Evolutionary conservation across 2,113 vertebrate genomes (phyloP).

Genomic region (Megaleporinus macrocephalus): DNA sequence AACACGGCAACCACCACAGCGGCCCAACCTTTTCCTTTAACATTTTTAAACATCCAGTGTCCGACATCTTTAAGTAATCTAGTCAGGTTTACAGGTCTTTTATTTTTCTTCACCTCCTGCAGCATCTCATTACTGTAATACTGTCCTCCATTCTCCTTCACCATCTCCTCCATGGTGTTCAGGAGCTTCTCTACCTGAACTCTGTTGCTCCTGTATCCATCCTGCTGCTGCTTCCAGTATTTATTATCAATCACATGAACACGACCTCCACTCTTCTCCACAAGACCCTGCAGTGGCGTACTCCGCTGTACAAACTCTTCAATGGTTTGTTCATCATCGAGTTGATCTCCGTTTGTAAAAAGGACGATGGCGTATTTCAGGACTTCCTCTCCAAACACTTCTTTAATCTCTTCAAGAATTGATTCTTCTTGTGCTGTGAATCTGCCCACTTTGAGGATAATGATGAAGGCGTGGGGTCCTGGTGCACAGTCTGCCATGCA

Average conservation of each 20-base stretch:
- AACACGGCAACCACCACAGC: too few relatives aligned
- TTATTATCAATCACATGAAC: constrained; percentile 51
- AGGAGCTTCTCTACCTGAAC: constrained; percentile 44
- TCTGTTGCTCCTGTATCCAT: constrained; percentile 39
- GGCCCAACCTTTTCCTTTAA: too few relatives aligned
- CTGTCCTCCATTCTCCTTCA: not conserved
- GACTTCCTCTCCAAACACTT: constrained; percentile 24
- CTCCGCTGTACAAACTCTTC: constrained; percentile 31
- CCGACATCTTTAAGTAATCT: too few relatives aligned
- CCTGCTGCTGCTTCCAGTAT: constrained; percentile 32
- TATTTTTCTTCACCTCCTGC: not conserved
- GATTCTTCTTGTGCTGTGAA: constrained; percentile 42
- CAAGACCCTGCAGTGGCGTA: constrained; percentile 12
- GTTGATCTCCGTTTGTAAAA: constrained; percentile 52
- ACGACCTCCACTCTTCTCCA: constrained; percentile 41
- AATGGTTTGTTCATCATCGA: constrained; percentile 30
- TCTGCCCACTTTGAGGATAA: constrained; percentile 35
- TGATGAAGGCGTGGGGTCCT: constrained; percentile 42
- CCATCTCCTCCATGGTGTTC: constrained; percentile 40
- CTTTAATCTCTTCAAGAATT: constrained; percentile 23
- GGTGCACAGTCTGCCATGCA: not conserved
- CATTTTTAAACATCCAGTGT: too few relatives aligned
- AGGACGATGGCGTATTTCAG: constrained; percentile 41
- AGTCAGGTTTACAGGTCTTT: too few relatives aligned
- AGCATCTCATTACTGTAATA: constrained; percentile 46